A percentile compares a stretch with the other conserved stretches of the same genome.
phyloP scores from a whole-genome alignment of 2,888 invertebrate genomes.

The Thecophora atra region DNA sequence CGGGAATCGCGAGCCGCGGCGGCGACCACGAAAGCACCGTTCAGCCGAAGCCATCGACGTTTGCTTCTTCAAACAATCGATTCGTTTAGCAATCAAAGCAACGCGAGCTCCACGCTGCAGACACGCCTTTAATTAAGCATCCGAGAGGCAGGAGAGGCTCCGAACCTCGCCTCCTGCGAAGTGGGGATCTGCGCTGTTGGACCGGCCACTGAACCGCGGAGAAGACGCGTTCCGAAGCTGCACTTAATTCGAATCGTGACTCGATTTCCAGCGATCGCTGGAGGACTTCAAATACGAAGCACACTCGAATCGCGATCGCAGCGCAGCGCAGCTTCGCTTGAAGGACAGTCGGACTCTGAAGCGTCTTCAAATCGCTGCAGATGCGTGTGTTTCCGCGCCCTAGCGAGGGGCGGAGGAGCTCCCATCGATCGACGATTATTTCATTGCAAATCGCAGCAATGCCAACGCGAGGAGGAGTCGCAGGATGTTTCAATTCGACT shows the following conservation, averaged over 20 bases:
- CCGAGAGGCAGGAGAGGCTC: conserved; percentile 25
- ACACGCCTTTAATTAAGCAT: conserved; percentile 51
- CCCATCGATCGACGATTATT: conserved; percentile 44
- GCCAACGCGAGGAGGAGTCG: conserved; percentile 47
- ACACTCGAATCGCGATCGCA: not conserved
- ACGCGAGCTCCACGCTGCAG: conserved; percentile 34
- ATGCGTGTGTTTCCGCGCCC: conserved; percentile 3
- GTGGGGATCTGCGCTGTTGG: too few species aligned
- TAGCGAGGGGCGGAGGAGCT: not conserved
- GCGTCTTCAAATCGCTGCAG: too few species aligned
- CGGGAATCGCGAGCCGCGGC: conserved; percentile 42
- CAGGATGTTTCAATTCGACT: conserved; percentile 49
- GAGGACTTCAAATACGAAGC: conserved; percentile 41
- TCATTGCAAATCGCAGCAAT: conserved; percentile 52
- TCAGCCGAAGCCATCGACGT: conserved; percentile 19
- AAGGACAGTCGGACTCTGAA: conserved; percentile 6
- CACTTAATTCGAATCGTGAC: conserved; percentile 43
- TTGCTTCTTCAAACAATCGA: conserved; percentile 38
- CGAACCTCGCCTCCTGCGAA: too few species aligned
- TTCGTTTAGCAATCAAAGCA: conserved; percentile 35
- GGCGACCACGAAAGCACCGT: not conserved
- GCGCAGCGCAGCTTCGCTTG: not conserved
- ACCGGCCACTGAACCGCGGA: too few species aligned
- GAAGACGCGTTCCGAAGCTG: conserved; percentile 40
- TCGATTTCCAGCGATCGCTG: conserved; percentile 43